Percentiles rank a stretch among this genome's conserved stretches.
Evolutionary conservation across 2,113 vertebrate genomes (phyloP).

Genomic region (Pampusana beccarii): DNA sequence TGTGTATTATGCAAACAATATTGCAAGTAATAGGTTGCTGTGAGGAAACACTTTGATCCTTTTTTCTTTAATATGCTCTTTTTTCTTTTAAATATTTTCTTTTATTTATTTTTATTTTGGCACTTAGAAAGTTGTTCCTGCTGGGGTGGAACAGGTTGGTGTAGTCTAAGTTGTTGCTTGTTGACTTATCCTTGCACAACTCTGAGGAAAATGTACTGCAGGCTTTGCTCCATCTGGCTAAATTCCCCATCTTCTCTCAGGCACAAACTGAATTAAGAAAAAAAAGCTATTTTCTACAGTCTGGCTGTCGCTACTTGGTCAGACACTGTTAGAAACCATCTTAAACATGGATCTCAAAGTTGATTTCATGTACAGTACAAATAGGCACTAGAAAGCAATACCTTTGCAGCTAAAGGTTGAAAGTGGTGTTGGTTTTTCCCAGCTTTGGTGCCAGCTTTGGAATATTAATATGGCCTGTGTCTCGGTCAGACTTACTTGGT

Average conservation of each 20-base stretch:
- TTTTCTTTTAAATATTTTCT: neutral
- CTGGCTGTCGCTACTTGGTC: neutral
- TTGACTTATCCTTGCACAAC: constrained; percentile 33
- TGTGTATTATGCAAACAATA: neutral
- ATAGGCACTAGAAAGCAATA: neutral
- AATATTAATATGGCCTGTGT: neutral
- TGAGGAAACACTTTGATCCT: neutral
- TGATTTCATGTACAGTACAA: neutral
- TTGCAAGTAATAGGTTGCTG: neutral
- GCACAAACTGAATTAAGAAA: constrained; percentile 23
- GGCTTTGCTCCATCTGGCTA: constrained; percentile 40
- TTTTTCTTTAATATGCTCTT: neutral
- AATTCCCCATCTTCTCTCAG: neutral
- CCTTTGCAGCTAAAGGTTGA: neutral
- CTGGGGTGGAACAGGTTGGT: constrained; percentile 8
- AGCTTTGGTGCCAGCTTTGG: neutral
- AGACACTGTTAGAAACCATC: neutral
- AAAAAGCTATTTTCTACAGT: constrained; percentile 15
- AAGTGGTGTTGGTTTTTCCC: neutral
- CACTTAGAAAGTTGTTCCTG: neutral
- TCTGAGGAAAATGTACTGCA: constrained; percentile 10
- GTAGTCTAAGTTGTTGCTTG: constrained; percentile 19
- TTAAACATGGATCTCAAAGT: neutral
- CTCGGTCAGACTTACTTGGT: neutral
- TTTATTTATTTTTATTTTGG: neutral